Evolutionary conservation across 2,113 vertebrate genomes (phyloP), one percentile per base, ranked within the genome.

Genomic region (Sapajus apella): DNA sequence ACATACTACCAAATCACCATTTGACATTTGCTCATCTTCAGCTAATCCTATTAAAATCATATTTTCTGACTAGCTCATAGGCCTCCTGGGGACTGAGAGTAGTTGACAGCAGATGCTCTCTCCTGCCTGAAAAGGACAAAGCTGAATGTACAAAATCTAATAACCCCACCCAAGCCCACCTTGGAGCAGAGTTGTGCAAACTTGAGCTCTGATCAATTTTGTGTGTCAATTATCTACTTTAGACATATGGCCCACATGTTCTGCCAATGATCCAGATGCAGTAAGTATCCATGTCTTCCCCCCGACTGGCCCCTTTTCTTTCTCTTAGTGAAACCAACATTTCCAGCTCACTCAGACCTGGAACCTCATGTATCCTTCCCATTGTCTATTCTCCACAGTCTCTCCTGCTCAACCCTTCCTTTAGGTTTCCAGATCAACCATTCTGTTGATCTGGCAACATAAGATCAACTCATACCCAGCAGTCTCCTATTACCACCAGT

Each of bases 41-140:
- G 95, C 95, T 95, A 95, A 96, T 96, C 87, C 92, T 94, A 86
- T 97, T 96, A 94, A 95, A 97, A 64, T 64, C 45, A 81, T 94
- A 76, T 84, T 94, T 93, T 85, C 87, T 77, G 84, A 79, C 64
- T 75, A 83, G 40, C 45, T 91, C 70, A 87, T 45, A 21, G 77
- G 72, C 20, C 96, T 84, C 81, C 61, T 23, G 96, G 95, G 96
- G 64, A 93, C 87, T 93, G 61, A 37, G 17, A 73, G 56, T 87
- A 58, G 56, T 91, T 35, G 13, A 87, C 14, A 92, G 75, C 93
- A 95, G 64, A 95, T 82, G 90, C 47, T 96, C 10, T 80, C 86
- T 92, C 75, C 66, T 75, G 37, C 75, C 90, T 90, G n/a, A 88
- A 94, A 94, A 55, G 80, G 81, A 89, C 84, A 97, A 88, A 88